Evolutionary conservation across 2,113 vertebrate genomes (phyloP).

Genomic region (Micromys minutus): DNA sequence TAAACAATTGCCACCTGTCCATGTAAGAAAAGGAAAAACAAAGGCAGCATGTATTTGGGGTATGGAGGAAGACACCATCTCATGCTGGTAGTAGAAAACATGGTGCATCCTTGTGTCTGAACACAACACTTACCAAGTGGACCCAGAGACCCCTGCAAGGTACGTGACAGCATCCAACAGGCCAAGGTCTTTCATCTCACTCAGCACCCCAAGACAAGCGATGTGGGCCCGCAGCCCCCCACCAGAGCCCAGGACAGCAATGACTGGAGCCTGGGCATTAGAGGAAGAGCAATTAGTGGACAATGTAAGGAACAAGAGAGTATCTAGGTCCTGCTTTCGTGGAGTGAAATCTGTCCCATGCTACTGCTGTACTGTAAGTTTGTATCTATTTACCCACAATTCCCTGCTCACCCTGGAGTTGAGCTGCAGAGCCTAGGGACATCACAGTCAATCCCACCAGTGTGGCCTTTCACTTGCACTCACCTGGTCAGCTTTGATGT

Average conservation of each 20-base stretch:
- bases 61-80: background rate
- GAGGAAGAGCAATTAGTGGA: background rate
- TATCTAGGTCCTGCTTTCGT: background rate
- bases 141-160: constrained; percentile 84
- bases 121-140: constrained; percentile 80
- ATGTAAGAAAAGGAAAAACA: background rate
- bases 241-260: constrained; percentile 83
- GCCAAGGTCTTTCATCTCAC: constrained; percentile 74
- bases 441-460: no score
- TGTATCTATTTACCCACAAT: background rate
- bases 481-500: background rate
- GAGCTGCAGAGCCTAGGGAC: background rate
- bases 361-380: fast-evolving
- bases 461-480: background rate
- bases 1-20: background rate
- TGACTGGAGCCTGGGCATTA: constrained; percentile 69
- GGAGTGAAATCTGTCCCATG: background rate
- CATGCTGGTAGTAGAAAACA: background rate
- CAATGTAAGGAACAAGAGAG: background rate
- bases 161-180: constrained; percentile 83
- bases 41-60: background rate
- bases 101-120: background rate
- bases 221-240: constrained; percentile 84
- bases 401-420: background rate
- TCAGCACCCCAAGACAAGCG: constrained; percentile 79